Conservation (phyloP, 2,797 vertebrate genomes). For the Margarornis squamiger region DNA sequence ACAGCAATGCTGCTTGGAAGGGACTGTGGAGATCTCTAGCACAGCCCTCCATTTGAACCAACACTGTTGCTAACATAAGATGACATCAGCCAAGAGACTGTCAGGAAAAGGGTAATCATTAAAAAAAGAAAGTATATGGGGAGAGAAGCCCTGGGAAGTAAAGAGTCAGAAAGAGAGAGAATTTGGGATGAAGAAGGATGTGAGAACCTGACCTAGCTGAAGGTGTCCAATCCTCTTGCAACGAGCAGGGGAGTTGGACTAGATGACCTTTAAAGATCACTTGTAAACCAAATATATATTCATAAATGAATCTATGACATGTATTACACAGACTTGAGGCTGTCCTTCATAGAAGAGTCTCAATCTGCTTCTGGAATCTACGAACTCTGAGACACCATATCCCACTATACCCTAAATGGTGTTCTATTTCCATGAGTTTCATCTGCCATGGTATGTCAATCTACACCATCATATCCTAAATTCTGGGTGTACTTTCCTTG, state of each 20-base stretch:
- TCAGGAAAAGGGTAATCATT: neutral
- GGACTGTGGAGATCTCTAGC: neutral
- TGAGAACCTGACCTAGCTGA: neutral
- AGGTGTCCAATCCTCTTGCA: neutral
- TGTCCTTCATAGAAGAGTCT: neutral
- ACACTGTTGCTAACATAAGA: neutral
- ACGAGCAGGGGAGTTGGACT: neutral
- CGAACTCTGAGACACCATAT: neutral
- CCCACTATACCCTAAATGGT: neutral
- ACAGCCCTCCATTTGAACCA: neutral
- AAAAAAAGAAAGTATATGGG: accelerated
- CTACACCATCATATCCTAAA: neutral
- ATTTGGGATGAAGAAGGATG: neutral
- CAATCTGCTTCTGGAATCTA: neutral
- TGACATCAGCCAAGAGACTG: neutral
- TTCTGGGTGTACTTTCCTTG: neutral
- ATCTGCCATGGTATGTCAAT: neutral
- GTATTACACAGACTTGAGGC: neutral
- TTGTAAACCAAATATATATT: neutral
- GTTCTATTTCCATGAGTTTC: neutral
- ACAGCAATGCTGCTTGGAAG: neutral
- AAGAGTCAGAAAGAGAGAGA: neutral
- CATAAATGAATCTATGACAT: neutral
- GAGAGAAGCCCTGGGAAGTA: neutral
- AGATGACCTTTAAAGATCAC: neutral